Evolutionary conservation across 2,888 invertebrate species (phyloP), one percentile per base, ranked within the genome.

Genomic region (Eustalomyia histrio): DNA sequence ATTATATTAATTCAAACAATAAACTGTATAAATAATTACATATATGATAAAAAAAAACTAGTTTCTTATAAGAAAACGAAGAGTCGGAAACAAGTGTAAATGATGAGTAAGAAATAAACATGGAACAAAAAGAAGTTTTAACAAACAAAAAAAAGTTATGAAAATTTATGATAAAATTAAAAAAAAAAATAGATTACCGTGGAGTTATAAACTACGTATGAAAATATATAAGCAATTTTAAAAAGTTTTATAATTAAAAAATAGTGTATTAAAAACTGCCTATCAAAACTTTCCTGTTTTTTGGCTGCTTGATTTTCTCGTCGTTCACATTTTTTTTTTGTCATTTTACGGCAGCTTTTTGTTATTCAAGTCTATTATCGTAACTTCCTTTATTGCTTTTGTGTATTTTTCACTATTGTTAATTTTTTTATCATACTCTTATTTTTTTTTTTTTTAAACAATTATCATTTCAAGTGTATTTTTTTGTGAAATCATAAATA

Each of bases 381-480:
- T 16, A 9, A 63, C 29, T 72, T 72, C 43, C n/a, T 53, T 72
- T 72, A n/a, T 43, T 29, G 10, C n/a, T 52, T 69, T 58, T 76
- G 16, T 50, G 57, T 68, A 33, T 55, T 18, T 24, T 9, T 24
- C 5, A 24, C 24, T 29, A 29, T 29, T 24, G 12, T 39, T 33
- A 53, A 12, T 50, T 43, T 52, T 29, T 58, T 33, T 64, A 64
- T 47, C 18, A 33, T 14, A 7, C 16, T 35, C 50, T 6, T n/a
- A n/a, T n/a, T 58, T 50, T 33, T 47, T 57, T 12, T 60, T 21
- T 12, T 29, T 29, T 39, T 10, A 14, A 39, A 39, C 39, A 18
- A 14, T 55, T 33, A 58, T 50, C 16, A n/a, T 39, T 33, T 53
- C 4, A 18, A 61, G 33, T 67, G 33, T 43, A 4, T 64, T 55